Evolutionary conservation across 2,888 invertebrate species (phyloP), one percentile per base, ranked within the genome.

Genomic region (Brenthis ino): DNA sequence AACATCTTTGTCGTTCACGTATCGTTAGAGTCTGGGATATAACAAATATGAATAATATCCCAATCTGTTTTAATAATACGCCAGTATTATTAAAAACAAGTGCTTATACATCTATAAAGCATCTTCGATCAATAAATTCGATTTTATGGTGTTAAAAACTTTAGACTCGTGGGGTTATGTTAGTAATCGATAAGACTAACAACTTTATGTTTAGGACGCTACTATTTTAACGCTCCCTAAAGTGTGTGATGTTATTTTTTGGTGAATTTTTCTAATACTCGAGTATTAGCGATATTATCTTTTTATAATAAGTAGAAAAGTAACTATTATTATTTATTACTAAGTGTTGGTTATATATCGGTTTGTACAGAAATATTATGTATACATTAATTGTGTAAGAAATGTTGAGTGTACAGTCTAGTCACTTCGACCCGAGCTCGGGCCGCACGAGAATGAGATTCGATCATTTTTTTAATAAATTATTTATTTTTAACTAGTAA

Each of bases 391-490:
- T 74, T 69, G 75, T 84, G 84, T 88, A 84, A 85, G 85, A 88
- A 86, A 86, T 86, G 88, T 89, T 91, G 92, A 92, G 93, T 92
- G 93, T 93, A 89, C 88, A 85, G 85, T 92, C 93, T 93, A 93
- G 93, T 93, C 93, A 93, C 83, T 77, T 80, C 86, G 91, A 82
- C 88, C 92, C 79, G 91, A 89, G 90, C 90, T 89, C 89, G 79
- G 91, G 91, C 88, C 89, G 86, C 77, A 81, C 82, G 83, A 85
- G 84, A 84, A 85, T 83, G 80, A 80, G 85, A 86, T 88, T 87
- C 86, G 85, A 86, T 83, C 84, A 84, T 65, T 60, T 60, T 85
- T 86, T 81, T 83, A 89, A 89, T 92, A 89, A 91, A 92, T 85
- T 87, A 91, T 91, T 90, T 91, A 92, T 92, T 91, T 90, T 93